These are phyloP conservation scores for Rostratula benghalensis DNA, from an alignment of 2,113 vertebrate genomes.

Conservation along the genomic window DNA sequence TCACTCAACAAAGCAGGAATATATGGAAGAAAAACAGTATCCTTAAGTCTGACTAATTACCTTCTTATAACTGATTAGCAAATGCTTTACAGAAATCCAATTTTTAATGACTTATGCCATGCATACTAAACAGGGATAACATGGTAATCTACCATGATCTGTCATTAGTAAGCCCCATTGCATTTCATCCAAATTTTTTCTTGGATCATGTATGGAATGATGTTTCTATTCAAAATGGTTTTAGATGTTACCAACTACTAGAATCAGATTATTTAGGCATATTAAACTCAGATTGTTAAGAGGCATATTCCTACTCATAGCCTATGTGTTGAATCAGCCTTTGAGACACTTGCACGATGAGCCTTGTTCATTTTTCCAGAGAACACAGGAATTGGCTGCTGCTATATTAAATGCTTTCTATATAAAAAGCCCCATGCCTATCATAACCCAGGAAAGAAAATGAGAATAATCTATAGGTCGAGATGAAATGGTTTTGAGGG, in stretches of 20 bases:
- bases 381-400: neutral
- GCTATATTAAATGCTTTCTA: neutral
- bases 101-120: neutral
- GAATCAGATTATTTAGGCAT: neutral
- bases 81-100: neutral
- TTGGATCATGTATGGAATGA: accelerated
- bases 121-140: neutral
- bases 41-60: neutral
- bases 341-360: neutral
- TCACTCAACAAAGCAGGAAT: neutral
- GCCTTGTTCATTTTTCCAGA: neutral
- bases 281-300: neutral
- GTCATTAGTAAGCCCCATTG: neutral
- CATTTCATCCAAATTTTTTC: neutral
- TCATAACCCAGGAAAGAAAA: neutral
- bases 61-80: neutral
- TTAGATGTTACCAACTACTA: neutral
- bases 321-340: neutral
- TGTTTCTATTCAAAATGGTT: neutral
- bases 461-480: neutral
- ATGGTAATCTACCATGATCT: neutral
- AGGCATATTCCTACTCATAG: neutral
- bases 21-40: neutral
- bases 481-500: neutral
- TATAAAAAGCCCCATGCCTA: neutral